Base-by-base conservation (phyloP, 1,140 invertebrate species). In the Nylanderia fulva region DNA sequence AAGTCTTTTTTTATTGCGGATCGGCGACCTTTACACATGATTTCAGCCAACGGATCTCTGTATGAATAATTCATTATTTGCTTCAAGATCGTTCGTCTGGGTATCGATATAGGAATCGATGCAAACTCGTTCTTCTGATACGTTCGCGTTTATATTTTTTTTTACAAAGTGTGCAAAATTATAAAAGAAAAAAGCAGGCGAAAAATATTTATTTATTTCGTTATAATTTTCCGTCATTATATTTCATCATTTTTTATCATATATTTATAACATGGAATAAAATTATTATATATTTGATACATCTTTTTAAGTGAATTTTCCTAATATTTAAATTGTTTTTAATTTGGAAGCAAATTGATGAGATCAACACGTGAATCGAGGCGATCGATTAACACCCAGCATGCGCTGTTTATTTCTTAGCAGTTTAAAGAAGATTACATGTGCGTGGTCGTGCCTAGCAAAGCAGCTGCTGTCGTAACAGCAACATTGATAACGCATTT, bases 401-500 rank as follows among this genome's bases (percentile, higher is more conserved):
- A 21, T 24, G 39, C 45, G 45, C 18, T 39, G 42, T 66, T 79
- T 56, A 60, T 39, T 18, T 18, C 36, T 33, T 3, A 3, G 29
- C n/a, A 58, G 63, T 82, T 82, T 39, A 48, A 88, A 54, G 56
- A 71, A 82, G 75, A 76, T 88, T 66, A 71, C 56, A 71, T 63
- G 66, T 58, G 79, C 36, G 58, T 68, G 74, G 54, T 76, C 75
- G 45, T 36, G 45, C 33, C 24, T 85, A 58, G 5, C 24, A 27
- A 6, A 71, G 63, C 72, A 83, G 56, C 66, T 84, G 79, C 87
- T 89, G 87, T 86, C 42, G 75, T 61, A 85, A 86, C 75, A 58
- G 64, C 76, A 85, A 27, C 71, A 84, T 72, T 86, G 88, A 90
- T 90, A 90, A 90, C 39, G 48, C 61, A 85, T 85, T 86, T 88